phyloP scores from a whole-genome alignment of 2,113 vertebrate species.

The Nothobranchius furzeri region DNA sequence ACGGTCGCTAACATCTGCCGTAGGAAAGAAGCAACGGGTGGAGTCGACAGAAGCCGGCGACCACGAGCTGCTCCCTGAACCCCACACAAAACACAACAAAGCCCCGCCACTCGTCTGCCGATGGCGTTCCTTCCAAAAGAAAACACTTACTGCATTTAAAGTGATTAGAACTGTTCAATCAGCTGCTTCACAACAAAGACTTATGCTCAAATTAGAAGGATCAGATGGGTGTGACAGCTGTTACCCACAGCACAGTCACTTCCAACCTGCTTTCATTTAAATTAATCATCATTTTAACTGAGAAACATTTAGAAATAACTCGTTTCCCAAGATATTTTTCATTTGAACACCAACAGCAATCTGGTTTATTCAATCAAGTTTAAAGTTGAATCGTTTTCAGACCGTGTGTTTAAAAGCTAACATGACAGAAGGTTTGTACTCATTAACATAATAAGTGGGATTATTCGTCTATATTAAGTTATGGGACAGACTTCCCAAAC shows the following conservation, averaged over 20 bases:
- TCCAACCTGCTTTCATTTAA: slow-evolving; percentile 28
- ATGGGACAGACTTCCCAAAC: not conserved
- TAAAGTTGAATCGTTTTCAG: not conserved
- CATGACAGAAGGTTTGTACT: not conserved
- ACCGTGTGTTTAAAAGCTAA: not conserved
- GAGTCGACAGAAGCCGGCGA: slow-evolving; percentile 69
- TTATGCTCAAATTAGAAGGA: slow-evolving; percentile 63
- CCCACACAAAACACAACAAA: slow-evolving; percentile 70
- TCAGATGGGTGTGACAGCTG: slow-evolving; percentile 58
- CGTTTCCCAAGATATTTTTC: slow-evolving; percentile 6
- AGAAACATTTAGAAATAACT: slow-evolving; percentile 34
- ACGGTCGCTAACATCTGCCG: slow-evolving; percentile 70
- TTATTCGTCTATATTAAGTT: slow-evolving; percentile 9
- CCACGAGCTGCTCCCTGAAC: slow-evolving; percentile 63
- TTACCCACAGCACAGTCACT: slow-evolving; percentile 30
- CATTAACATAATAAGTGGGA: not conserved
- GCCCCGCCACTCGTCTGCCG: slow-evolving; percentile 70
- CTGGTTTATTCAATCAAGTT: not conserved
- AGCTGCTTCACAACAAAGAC: slow-evolving; percentile 62
- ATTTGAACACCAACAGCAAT: not conserved
- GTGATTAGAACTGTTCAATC: slow-evolving; percentile 68
- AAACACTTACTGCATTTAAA: slow-evolving; percentile 67
- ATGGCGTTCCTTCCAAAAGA: slow-evolving; percentile 63
- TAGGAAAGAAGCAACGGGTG: slow-evolving; percentile 59
- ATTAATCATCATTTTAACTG: slow-evolving; percentile 11